phyloP scores from a whole-genome alignment of 2,797 vertebrate species.

The Oreochromis mossambicus region DNA sequence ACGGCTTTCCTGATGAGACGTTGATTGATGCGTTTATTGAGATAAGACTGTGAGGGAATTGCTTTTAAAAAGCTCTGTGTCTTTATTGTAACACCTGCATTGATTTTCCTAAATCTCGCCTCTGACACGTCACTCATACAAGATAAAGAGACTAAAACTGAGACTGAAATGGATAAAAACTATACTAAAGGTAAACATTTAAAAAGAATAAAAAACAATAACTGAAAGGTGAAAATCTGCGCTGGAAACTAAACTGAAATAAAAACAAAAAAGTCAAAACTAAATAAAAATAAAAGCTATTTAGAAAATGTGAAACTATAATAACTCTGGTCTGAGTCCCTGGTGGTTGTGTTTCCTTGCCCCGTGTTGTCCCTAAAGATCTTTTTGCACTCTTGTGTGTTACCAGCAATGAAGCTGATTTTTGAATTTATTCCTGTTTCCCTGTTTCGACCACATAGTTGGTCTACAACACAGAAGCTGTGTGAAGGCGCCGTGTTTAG shows the following conservation, averaged over 20 bases:
- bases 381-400: not conserved
- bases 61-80: rapidly evolving
- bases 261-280: not conserved
- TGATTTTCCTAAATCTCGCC: not conserved
- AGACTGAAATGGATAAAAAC: not conserved
- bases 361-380: not conserved
- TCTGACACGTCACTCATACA: not conserved
- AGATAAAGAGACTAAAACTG: not conserved
- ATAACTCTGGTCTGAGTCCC: not conserved
- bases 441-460: not conserved
- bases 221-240: not conserved
- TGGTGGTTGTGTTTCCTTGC: not conserved
- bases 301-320: not conserved
- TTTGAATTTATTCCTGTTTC: not conserved
- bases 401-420: not conserved
- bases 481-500: not conserved
- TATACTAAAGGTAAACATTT: not conserved
- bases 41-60: not conserved
- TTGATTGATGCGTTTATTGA: not conserved
- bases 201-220: not conserved
- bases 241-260: not conserved
- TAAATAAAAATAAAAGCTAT: not conserved
- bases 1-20: not conserved
- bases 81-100: not conserved
- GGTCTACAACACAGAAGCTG: not conserved